Percentiles rank a stretch among this genome's conserved stretches.
Conservation (phyloP, 1,140 invertebrate species). For the Bombus confusus region DNA sequence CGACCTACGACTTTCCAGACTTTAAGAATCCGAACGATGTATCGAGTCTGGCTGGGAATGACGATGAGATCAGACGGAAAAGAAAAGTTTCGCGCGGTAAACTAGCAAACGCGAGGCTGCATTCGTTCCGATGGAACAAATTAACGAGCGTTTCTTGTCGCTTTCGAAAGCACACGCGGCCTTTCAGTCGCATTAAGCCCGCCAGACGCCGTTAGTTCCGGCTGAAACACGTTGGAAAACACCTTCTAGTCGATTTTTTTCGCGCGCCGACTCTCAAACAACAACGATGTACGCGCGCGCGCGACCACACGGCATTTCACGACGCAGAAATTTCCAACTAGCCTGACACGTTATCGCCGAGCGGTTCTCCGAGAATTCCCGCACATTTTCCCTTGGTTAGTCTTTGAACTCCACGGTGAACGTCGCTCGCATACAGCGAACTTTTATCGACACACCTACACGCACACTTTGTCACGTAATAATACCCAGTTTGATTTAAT, state of each 20-base stretch:
- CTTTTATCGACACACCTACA: neutral
- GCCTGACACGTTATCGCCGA: neutral
- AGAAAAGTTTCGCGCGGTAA: neutral
- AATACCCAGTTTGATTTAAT: neutral
- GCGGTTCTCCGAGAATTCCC: neutral
- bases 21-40: neutral
- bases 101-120: neutral
- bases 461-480: neutral
- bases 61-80: too few species aligned
- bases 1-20: neutral
- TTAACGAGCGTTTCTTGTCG: slow-evolving; percentile 41
- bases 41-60: neutral
- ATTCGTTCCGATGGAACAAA: slow-evolving; percentile 16
- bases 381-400: neutral
- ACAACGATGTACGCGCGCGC: neutral
- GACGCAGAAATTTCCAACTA: neutral
- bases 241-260: neutral
- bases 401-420: neutral
- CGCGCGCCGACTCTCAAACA: neutral
- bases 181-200: slow-evolving; percentile 13
- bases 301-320: neutral
- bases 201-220: slow-evolving; percentile 39
- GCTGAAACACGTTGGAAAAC: slow-evolving; percentile 28
- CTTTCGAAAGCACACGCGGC: slow-evolving; percentile 1
- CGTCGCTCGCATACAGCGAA: neutral